A percentile compares a stretch with the other conserved stretches of the same genome.
phyloP scores from a whole-genome alignment of 2,797 vertebrate genomes.

The Zalophus californianus region DNA sequence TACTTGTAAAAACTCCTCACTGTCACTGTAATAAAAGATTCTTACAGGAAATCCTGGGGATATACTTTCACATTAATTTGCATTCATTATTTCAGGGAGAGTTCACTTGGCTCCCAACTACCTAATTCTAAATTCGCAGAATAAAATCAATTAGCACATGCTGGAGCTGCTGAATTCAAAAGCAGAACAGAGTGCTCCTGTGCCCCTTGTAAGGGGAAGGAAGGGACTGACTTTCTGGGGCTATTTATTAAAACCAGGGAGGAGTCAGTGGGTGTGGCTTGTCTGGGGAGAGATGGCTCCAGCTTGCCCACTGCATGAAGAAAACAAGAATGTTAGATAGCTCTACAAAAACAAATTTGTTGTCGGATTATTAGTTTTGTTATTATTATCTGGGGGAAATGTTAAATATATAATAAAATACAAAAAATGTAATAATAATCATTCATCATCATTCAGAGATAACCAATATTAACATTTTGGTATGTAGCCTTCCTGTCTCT shows the following conservation, averaged over 20 bases:
- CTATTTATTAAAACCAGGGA: not conserved
- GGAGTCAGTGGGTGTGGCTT: not conserved
- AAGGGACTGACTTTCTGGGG: constrained; percentile 42
- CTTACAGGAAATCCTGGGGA: constrained; percentile 76
- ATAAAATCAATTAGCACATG: constrained; percentile 65
- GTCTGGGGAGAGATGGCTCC: not conserved
- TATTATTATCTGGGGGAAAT: not conserved
- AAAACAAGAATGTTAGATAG: constrained; percentile 20
- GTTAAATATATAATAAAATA: constrained; percentile 40
- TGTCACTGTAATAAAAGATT: constrained; percentile 69
- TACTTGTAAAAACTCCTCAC: constrained; percentile 63
- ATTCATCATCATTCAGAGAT: not conserved
- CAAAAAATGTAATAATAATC: not conserved
- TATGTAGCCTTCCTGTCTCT: not conserved
- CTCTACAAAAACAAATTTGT: not conserved
- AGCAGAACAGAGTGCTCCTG: not conserved
- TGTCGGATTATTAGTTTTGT: not conserved
- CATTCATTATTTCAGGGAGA: constrained; percentile 64
- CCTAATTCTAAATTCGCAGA: constrained; percentile 57
- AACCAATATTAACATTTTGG: not conserved
- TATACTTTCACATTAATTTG: constrained; percentile 66
- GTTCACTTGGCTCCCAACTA: constrained; percentile 43
- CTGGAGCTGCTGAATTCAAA: constrained; percentile 38
- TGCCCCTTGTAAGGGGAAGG: not conserved
- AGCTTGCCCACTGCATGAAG: not conserved